Evolutionary conservation across 2,113 vertebrate species (phyloP).

Genomic region (Otolemur garnettii): DNA sequence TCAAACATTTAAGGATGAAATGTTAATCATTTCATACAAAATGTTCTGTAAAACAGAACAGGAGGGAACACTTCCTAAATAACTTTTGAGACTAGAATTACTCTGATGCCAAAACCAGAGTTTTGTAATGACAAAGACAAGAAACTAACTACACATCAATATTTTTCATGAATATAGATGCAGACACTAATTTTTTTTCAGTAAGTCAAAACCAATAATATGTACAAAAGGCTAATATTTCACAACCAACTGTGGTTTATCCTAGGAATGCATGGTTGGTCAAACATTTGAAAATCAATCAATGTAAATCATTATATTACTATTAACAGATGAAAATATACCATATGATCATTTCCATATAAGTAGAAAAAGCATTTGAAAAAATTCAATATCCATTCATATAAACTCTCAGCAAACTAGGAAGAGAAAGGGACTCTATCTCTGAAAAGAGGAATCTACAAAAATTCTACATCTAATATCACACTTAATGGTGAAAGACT

Average conservation of each 20-base stretch:
- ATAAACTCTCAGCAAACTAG: background rate
- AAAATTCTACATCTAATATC: background rate
- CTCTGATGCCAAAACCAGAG: background rate
- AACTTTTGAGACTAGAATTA: background rate
- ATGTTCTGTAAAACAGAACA: background rate
- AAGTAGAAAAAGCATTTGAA: background rate
- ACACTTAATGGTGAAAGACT: background rate
- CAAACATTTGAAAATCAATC: conserved; percentile 25
- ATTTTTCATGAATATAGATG: background rate
- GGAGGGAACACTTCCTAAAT: background rate
- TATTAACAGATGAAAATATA: background rate
- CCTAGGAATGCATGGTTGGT: conserved; percentile 16
- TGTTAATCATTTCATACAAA: background rate
- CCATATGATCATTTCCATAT: background rate
- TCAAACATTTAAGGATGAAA: background rate
- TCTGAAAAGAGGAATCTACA: background rate
- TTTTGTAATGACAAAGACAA: background rate
- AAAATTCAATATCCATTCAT: background rate
- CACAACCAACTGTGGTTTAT: background rate
- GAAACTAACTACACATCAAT: background rate
- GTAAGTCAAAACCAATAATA: background rate
- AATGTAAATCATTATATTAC: background rate
- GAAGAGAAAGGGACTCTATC: background rate
- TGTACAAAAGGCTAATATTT: background rate
- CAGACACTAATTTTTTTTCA: background rate